Evolutionary conservation across 2,797 vertebrate genomes (phyloP).

Genomic region (Enoplosus armatus): DNA sequence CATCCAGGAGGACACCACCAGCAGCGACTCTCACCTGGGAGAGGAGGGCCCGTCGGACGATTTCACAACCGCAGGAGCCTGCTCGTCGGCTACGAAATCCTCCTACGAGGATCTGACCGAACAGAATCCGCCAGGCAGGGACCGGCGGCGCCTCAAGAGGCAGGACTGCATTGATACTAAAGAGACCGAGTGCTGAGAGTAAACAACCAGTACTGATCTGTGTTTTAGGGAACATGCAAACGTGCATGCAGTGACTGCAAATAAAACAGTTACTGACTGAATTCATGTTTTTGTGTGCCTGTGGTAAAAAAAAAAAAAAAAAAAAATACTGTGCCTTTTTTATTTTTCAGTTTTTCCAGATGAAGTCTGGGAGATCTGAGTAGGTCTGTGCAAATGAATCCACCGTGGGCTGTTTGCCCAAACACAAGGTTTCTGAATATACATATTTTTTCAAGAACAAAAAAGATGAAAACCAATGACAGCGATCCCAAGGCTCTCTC

Average conservation of each 20-base stretch:
- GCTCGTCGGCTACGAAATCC: slow-evolving; percentile 90
- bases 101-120: slow-evolving; percentile 97
- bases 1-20: slow-evolving; percentile 97
- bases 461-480: neutral
- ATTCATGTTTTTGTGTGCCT: slow-evolving; percentile 5
- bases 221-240: slow-evolving; percentile 50
- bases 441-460: neutral
- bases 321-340: slow-evolving; percentile 46
- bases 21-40: slow-evolving; percentile 90
- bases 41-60: slow-evolving; percentile 89
- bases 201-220: neutral
- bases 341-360: slow-evolving; percentile 9
- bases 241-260: slow-evolving; percentile 18
- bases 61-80: slow-evolving; percentile 90
- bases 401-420: neutral
- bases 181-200: slow-evolving; percentile 93
- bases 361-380: neutral
- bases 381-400: neutral
- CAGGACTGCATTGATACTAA: slow-evolving; percentile 94
- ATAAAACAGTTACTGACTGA: slow-evolving; percentile 8
- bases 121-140: slow-evolving; percentile 83
- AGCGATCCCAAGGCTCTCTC: neutral
- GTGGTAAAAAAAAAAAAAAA: no score
- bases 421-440: neutral
- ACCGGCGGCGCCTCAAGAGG: slow-evolving; percentile 91